Percentiles rank a stretch among this genome's conserved stretches.
Evolutionary conservation across 92 coral and sea anemone species (phyloP).

Genomic region (Heliopora coerulea): DNA sequence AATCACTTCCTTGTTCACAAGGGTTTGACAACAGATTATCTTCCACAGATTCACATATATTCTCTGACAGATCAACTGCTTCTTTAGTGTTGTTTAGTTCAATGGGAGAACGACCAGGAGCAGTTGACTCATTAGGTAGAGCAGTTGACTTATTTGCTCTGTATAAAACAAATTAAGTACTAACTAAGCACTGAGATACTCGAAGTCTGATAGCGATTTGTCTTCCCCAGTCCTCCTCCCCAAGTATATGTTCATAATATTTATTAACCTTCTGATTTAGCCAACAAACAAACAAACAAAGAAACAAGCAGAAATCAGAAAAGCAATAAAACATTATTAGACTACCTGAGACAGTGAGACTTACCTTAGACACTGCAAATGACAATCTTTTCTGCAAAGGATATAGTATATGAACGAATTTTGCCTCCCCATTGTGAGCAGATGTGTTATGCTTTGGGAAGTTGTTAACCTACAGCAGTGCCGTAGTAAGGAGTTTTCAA

Average conservation of each 20-base stretch:
- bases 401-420: conserved; percentile 5
- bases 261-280: neutral
- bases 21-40: conserved; percentile 18
- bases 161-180: conserved; percentile 5
- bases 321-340: neutral
- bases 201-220: neutral
- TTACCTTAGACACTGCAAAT: conserved; percentile 20
- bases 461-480: too few species aligned
- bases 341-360: neutral
- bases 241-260: neutral
- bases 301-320: neutral
- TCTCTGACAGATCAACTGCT: conserved; percentile 14
- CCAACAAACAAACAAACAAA: neutral
- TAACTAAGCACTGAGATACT: neutral
- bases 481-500: too few species aligned
- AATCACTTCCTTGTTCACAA: conserved; percentile 4
- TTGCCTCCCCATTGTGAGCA: conserved; percentile 23
- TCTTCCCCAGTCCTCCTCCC: neutral
- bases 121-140: neutral
- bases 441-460: conserved; percentile 26
- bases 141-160: neutral
- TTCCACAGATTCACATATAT: conserved; percentile 7
- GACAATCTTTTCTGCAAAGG: conserved; percentile 32
- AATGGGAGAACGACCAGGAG: neutral
- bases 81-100: conserved; percentile 4